Base-by-base conservation (phyloP, 1,140 invertebrate species). In the Drosophila aff. region DNA sequence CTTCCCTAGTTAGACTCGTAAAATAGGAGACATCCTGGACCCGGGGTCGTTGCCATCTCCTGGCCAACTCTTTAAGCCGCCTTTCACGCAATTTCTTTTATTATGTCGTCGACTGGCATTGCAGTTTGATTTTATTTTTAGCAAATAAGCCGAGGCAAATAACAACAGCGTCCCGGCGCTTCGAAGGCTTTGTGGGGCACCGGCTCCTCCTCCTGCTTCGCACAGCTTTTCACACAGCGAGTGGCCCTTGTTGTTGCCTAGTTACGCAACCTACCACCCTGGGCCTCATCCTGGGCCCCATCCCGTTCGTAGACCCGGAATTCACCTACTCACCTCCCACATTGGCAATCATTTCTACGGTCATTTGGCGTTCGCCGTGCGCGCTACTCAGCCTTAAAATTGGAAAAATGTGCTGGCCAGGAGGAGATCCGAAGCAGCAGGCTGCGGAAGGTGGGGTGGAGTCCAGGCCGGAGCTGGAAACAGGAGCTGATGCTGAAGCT, bases 41-140 rank as follows among this genome's bases (percentile, higher is more conserved):
- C 40, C 31, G n/a, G 47, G 44, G 67, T 68, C 47, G 63, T 44
- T 43, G 63, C 63, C 67, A 26, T 55, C 64, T 68, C 67, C 21
- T 71, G 67, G 49, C 67, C 67, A 71, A 55, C 38, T 57, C 75
- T 69, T 83, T 69, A 74, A 89, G 83, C 72, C 71, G 73, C 74
- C 82, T 89, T 83, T 87, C 81, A 89, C 84, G 83, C 83, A 89
- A 68, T 89, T 89, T 77, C 81, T 67, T 74, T 80, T 89, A 89
- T 81, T 80, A 81, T 75, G 81, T 77, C 72, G 55, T 69, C 49
- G 53, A 62, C 58, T 21, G 53, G 78, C 50, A 53, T 47, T 77
- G 85, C 82, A 90, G 81, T 90, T 89, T 79, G 85, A 89, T 90
- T 90, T 89, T 89, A 84, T 89, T 89, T 90, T 83, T 81, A 85